phyloP scores from a whole-genome alignment of 1,140 invertebrate genomes.

The Andrena cerasifolii region DNA sequence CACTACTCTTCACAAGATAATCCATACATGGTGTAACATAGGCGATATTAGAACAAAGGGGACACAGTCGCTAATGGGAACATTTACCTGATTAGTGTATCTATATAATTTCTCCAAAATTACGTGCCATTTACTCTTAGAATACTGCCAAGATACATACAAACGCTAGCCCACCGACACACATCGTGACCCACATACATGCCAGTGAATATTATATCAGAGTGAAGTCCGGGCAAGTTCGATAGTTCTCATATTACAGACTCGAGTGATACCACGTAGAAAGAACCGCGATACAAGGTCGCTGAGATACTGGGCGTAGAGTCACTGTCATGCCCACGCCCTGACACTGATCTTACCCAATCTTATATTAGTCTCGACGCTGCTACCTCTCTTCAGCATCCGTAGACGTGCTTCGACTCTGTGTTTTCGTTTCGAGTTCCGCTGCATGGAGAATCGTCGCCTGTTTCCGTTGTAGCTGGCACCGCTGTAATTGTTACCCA shows the following conservation, averaged over 20 bases:
- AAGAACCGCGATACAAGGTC: conserved; percentile 73
- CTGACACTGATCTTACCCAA: conserved; percentile 72
- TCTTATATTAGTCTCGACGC: conserved; percentile 57
- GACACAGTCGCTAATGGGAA: no score
- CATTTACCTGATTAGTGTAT: conserved; percentile 19
- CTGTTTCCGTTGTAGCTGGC: conserved; percentile 1
- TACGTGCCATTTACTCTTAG: conserved; percentile 42
- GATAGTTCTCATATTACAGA: conserved; percentile 56
- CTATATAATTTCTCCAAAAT: conserved; percentile 24
- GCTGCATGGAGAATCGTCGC: conserved; percentile 16
- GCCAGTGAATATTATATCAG: not conserved
- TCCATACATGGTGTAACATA: no score
- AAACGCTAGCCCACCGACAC: conserved; percentile 9
- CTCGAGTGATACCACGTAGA: conserved; percentile 43
- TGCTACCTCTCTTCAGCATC: conserved; percentile 47
- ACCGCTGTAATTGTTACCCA: not conserved
- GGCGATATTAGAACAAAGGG: no score
- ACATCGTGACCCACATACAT: conserved; percentile 31
- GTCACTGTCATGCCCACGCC: conserved; percentile 80
- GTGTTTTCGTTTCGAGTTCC: not conserved
- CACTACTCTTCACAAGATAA: no score
- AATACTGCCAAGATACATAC: conserved; percentile 11
- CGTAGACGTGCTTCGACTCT: not conserved
- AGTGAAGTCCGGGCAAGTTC: no score
- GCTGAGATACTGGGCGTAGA: conserved; percentile 81